Evolutionary conservation across 2,113 vertebrate genomes (phyloP), one percentile per base, ranked within the genome.

Genomic region (Etheostoma spectabile): DNA sequence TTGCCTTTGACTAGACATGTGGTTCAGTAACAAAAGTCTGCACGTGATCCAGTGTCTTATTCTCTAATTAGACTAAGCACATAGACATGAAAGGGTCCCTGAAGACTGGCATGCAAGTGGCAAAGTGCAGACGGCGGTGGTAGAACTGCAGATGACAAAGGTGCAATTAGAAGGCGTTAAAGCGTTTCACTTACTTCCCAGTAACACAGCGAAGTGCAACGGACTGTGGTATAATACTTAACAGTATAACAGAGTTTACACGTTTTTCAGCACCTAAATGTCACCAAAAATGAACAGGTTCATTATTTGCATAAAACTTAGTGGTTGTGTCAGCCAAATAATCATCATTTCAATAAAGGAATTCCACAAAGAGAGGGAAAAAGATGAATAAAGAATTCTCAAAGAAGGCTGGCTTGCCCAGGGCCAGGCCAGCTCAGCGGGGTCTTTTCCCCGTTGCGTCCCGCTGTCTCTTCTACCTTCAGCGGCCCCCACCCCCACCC

Each of bases 71-170:
- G 53, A 55, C 1, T 3, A 42, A 42, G 14, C 52, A 33, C 0
- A 74, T 11, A 19, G 56, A 64, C 12, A 22, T 76, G 77, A 61
- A 66, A 71, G 49, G 57, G 16, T 52, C 22, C 14, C 42, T 12
- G 56, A 63, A 60, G 24, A 48, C 7, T 66, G 22, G 2, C 22
- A 51, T 52, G 22, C 45, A 75, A 24, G 51, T 21, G n/a, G 15
- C 46, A 45, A 22, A 74, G 64, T 64, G 33, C 51, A 52, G 2
- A 57, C 3, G 10, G 13, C 30, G 57, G 56, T 64, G 67, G 52
- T 62, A 71, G 10, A 70, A 46, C 12, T 24, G 19, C 16, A 55
- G 11, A 6, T 45, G 42, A 56, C n/a, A 70, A 77, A 22, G 18
- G 30, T 62, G 48, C 46, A 60, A 48, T 53, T 53, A 63, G 30